Base-by-base conservation (phyloP, 2,888 invertebrate genomes). In the Augochlorella aurata region DNA sequence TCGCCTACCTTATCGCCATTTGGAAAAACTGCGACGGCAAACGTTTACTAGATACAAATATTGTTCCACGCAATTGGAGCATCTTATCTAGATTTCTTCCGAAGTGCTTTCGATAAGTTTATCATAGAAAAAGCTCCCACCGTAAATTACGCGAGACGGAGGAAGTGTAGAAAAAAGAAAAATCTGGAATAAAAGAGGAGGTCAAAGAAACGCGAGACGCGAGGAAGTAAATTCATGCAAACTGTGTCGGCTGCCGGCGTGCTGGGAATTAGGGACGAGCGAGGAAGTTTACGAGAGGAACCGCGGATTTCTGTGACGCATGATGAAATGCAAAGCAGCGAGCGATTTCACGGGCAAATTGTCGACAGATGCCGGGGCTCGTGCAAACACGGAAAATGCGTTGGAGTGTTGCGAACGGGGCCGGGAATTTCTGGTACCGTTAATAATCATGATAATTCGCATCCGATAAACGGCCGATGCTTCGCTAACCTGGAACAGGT, bases 401-500 rank as follows among this genome's bases (percentile, higher is more conserved):
- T 70, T 24, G 63, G 63, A 16, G 77, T 68, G 65, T 45, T 24
- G 24, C 16, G 29, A 77, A 74, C 73, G 70, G 58, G 69, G 72
- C 29, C 72, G 21, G 21, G 21, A 61, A 45, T 67, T 44, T 63
- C 47, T 29, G 50, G 65, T 83, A 83, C 83, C 84, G 80, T 84
- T 84, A 84, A 69, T 79, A 82, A 80, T 80, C 21, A 54, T 16
- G 73, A 66, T 72, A 24, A 80, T 80, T 74, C 61, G 72, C 65
- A 69, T 50, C 68, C 73, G 73, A 81, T 61, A 63, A 58, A 66
- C 73, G 44, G 45, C 29, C 58, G 73, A 73, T 47, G 67, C 16
- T 66, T 38, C 72, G n/a, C 14, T 68, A 70, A 52, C 47, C 49
- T 66, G 69, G 29, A 73, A 74, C 66, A 16, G 16, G 45, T 49